Base-by-base conservation (phyloP, 2,797 vertebrate genomes). In the Parambassis ranga region DNA sequence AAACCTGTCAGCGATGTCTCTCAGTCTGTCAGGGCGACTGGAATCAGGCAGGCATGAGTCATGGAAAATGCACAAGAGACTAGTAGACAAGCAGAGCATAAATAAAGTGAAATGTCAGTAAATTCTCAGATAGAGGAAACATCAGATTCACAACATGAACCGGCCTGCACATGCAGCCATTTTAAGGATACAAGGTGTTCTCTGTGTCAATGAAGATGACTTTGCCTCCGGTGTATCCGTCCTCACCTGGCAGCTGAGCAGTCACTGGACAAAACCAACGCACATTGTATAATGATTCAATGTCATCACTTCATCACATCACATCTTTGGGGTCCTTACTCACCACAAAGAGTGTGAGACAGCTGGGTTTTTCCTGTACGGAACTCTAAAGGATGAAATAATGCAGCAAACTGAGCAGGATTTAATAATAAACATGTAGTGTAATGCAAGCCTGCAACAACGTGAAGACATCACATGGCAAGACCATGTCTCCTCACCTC, bases 281-380 rank as follows among this genome's bases (percentile, higher is more conserved):
- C 4, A 49, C 1, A 53, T 7, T 15, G 14, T 5, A 5, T 14
- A n/a, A n/a, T n/a, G n/a, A n/a, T n/a, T n/a, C n/a, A 1, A 18
- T 13, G 51, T 39, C 2, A 50, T 23, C 1, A 18, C 1, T 31
- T 15, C 3, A 18, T 19, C n/a, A 16, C 15, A 35, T 37, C 2
- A 20, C 16, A 2, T 2, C 2, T 2, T 23, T 42, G 15, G 4
- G 0, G 7, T 52, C 3, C 2, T 71, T 10, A 87, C 95, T 88
- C 92, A 98, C 98, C 96, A 85, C 98, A 99, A 16, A 99, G 92
- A 2, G 98, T 99, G 81, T 99, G 98, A 60, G 96, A 95, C 10
- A 99, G 92, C 81, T 99, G 97, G 9, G 98, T 99, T 93, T 99
- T 99, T 56, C 97, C 96, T 35, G 98, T 99, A 80, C 97, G 93